Conservation (phyloP, 2,797 vertebrate species). For the Alauda arvensis region DNA sequence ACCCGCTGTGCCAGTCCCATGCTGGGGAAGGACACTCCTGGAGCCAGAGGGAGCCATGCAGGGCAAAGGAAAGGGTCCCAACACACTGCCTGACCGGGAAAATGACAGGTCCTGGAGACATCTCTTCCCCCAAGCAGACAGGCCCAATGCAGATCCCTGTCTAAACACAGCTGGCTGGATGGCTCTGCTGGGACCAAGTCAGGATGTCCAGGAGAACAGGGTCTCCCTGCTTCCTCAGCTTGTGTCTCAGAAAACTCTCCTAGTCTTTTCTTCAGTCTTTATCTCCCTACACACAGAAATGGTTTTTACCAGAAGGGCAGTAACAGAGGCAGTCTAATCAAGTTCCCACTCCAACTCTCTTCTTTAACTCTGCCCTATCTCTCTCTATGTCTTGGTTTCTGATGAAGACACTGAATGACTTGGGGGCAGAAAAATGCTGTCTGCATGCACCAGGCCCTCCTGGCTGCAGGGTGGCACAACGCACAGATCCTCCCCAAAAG, state of each 20-base stretch:
- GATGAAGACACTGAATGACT: background rate
- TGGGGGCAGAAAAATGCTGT: background rate
- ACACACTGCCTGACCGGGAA: background rate
- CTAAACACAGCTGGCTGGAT: background rate
- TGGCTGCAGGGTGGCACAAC: background rate
- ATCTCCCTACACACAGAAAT: background rate
- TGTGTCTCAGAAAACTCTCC: background rate
- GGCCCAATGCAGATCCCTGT: background rate
- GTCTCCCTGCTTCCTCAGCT: background rate
- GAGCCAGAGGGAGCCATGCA: background rate
- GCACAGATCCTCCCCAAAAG: background rate
- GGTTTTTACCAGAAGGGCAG: background rate
- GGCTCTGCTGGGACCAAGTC: background rate
- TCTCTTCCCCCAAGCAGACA: background rate
- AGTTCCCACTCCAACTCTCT: background rate
- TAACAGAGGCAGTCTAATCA: background rate
- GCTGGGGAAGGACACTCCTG: background rate
- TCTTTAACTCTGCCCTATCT: background rate
- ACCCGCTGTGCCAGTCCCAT: background rate
- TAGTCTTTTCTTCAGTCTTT: background rate
- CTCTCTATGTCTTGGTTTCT: background rate
- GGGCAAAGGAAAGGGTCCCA: background rate
- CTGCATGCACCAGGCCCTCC: background rate
- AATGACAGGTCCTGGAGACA: background rate
- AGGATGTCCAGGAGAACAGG: background rate